A percentile compares a stretch with the other conserved stretches of the same genome.
phyloP scores from a whole-genome alignment of 2,113 vertebrate species.

The Meleagris gallopavo region DNA sequence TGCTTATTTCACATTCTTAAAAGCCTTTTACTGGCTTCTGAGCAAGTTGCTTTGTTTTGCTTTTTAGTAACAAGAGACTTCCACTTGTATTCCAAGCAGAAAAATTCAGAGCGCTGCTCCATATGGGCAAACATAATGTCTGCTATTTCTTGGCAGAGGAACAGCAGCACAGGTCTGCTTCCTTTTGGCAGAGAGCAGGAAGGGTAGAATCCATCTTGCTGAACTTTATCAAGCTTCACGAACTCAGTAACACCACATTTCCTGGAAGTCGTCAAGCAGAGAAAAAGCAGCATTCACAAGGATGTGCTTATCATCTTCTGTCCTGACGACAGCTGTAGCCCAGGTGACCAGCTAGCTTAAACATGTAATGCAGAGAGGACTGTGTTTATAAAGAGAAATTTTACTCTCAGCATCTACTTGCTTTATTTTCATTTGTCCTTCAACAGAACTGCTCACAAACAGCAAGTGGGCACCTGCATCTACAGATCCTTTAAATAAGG shows the following conservation, averaged over 20 bases:
- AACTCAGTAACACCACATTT: not conserved
- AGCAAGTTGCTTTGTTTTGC: constrained; percentile 20
- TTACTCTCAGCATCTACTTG: not conserved
- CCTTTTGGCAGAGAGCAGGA: constrained; percentile 20
- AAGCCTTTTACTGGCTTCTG: constrained; percentile 10
- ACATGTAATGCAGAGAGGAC: not conserved
- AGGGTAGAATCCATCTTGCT: constrained; percentile 21
- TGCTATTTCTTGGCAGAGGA: constrained; percentile 52
- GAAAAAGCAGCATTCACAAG: not conserved
- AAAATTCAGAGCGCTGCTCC: not conserved
- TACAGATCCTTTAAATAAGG: not conserved
- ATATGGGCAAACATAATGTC: constrained; percentile 20
- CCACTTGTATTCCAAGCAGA: constrained; percentile 19
- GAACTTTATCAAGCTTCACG: constrained; percentile 2
- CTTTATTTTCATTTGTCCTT: not conserved
- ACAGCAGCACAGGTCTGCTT: constrained; percentile 36
- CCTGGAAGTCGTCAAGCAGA: constrained; percentile 32
- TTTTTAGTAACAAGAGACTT: constrained; percentile 50
- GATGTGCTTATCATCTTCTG: not conserved
- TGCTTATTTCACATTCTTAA: not conserved
- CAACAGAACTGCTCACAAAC: not conserved
- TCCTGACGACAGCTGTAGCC: not conserved
- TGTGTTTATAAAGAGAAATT: not conserved
- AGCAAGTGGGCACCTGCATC: not conserved
- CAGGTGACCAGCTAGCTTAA: not conserved